Base-by-base conservation (phyloP, 2,888 invertebrate genomes). In the Homarus gammarus region DNA sequence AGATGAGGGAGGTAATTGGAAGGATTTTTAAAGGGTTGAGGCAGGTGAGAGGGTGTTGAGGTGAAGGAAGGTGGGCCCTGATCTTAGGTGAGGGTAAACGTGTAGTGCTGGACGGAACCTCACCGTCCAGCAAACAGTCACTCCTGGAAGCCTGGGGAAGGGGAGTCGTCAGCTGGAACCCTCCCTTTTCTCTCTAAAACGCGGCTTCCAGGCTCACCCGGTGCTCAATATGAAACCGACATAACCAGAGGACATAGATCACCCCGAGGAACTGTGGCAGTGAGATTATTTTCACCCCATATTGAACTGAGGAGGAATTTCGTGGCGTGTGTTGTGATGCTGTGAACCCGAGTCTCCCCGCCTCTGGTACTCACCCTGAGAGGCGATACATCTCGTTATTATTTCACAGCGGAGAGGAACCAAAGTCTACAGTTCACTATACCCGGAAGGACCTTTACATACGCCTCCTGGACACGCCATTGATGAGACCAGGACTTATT, bases 81-180 rank as follows among this genome's bases (percentile, higher is more conserved):
- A 2, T 15, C 27, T 8, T 8, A 2, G 27, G 64, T 6, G n/a
- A 5, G 5, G 27, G 5, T 1, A 27, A n/a, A 27, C 22, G 27
- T 33, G 70, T 31, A 36, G 61, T 38, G 68, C 78, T 75, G 75
- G 61, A 64, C n/a, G 44, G 36, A 31, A 38, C 49, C 31, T 8
- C n/a, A 70, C 72, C 72, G 36, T 33, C 51, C 73, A 72, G 33
- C 49, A 44, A 85, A 78, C 86, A 86, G 86, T 86, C 79, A 51
- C 78, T 68, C 68, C 77, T 86, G 86, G 86, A 86, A 86, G 86
- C 86, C 86, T 72, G 78, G 38, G 86, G 64, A 38, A 68, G 86
- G 77, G 78, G 49, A 70, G 79, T 56, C 77, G 79, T 44, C 51
- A 79, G 51, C 70, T 44, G 86, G 68, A 70, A 49, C 51, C 79